Evolutionary conservation across 2,888 invertebrate genomes (phyloP).

Genomic region (Aleiodes testaceus): DNA sequence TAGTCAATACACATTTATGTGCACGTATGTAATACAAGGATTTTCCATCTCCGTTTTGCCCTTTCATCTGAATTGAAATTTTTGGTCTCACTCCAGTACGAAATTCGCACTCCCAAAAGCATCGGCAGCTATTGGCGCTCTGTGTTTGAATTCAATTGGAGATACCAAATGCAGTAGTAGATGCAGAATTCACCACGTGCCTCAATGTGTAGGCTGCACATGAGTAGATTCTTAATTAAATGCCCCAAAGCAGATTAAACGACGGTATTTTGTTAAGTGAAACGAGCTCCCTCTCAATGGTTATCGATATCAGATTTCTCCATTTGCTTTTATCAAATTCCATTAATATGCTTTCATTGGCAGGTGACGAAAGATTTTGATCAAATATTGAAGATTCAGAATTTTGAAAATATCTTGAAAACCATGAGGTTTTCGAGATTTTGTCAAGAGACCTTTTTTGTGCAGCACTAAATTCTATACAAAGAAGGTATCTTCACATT

Average conservation of each 20-base stretch:
- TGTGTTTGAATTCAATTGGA: constrained; percentile 8
- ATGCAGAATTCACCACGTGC: constrained; percentile 41
- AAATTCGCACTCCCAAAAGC: not conserved
- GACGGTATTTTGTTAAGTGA: constrained; percentile 39
- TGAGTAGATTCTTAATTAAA: constrained; percentile 58
- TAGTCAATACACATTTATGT: constrained; percentile 31
- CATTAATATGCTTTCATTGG: constrained; percentile 26
- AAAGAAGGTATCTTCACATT: no score
- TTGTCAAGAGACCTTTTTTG: no score
- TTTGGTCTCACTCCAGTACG: constrained; percentile 19
- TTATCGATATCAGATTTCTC: constrained; percentile 22
- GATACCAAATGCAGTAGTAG: constrained; percentile 32
- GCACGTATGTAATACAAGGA: constrained; percentile 31
- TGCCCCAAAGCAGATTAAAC: constrained; percentile 57
- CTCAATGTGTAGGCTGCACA: constrained; percentile 31
- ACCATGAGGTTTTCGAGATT: not conserved
- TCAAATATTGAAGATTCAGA: no score
- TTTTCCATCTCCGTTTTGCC: constrained; percentile 23
- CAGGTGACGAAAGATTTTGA: not conserved
- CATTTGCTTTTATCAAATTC: constrained; percentile 20
- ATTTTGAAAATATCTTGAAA: not conserved
- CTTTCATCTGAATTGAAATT: constrained; percentile 3
- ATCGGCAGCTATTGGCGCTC: constrained; percentile 9
- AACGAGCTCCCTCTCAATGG: constrained; percentile 5
- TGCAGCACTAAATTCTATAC: no score